Conservation (phyloP, 2,113 vertebrate species). For the Agapornis roseicollis region DNA sequence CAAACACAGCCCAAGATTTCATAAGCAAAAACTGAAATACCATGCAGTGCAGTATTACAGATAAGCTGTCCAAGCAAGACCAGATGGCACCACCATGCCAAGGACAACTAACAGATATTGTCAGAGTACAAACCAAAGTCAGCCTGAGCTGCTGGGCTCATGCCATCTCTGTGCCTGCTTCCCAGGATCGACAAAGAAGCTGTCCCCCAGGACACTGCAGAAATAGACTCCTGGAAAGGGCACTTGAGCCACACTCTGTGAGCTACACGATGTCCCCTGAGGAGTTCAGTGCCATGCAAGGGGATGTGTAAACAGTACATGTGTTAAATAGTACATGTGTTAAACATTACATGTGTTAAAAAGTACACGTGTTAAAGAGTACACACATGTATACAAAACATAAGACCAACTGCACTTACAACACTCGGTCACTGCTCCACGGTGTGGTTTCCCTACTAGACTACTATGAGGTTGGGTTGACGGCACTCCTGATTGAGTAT, state of each 20-base stretch:
- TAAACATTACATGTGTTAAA: too few relatives aligned
- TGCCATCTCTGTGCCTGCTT: neutral
- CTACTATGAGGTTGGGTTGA: neutral
- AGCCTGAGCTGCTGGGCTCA: neutral
- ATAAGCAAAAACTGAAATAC: neutral
- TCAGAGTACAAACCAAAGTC: neutral
- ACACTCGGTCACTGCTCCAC: rapidly evolving
- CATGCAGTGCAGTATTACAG: neutral
- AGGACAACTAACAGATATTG: neutral
- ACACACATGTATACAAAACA: rapidly evolving
- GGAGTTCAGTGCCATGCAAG: neutral
- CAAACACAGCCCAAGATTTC: neutral
- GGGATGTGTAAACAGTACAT: neutral
- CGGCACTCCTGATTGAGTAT: rapidly evolving
- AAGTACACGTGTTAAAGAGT: rapidly evolving
- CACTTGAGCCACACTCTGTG: neutral
- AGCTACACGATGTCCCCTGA: neutral
- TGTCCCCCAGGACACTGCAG: neutral
- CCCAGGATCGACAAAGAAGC: neutral
- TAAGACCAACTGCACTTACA: too few relatives aligned
- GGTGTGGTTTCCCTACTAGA: neutral
- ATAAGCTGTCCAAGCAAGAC: neutral
- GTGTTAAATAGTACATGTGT: neutral
- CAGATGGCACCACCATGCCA: conserved; percentile 15
- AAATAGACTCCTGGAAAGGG: neutral